These are phyloP conservation scores for Linepithema humile DNA, from an alignment of 1,140 invertebrate genomes.

Conservation along the genomic window DNA sequence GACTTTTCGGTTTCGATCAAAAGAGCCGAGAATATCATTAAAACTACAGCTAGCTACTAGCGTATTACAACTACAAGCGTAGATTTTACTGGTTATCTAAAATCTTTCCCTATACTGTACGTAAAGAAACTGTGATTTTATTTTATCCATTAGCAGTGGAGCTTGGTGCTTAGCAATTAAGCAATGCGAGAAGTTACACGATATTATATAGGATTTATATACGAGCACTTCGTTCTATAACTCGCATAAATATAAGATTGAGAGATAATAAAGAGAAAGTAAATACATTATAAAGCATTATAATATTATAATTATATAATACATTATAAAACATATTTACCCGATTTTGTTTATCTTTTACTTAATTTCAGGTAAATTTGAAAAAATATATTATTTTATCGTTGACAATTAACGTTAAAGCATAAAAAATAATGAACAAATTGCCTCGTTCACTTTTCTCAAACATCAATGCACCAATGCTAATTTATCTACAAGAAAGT, in stretches of 20 bases:
- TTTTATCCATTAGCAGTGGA: slow-evolving; percentile 31
- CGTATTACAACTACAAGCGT: background rate
- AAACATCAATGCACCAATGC: background rate
- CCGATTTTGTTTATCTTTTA: background rate
- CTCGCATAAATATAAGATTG: slow-evolving; percentile 8
- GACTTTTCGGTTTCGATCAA: background rate
- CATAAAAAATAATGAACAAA: background rate
- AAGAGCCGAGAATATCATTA: background rate
- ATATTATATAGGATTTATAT: slow-evolving; percentile 15
- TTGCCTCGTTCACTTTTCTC: background rate
- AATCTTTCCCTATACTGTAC: slow-evolving; percentile 4
- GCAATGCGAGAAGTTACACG: background rate
- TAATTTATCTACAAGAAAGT: background rate
- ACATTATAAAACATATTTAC: background rate
- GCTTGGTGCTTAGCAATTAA: slow-evolving; percentile 34
- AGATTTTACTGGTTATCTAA: slow-evolving; percentile 18
- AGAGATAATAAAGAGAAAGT: background rate
- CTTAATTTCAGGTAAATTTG: background rate
- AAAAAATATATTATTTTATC: background rate
- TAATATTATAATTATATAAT: too few species aligned
- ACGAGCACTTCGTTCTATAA: slow-evolving; percentile 8
- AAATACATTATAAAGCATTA: background rate
- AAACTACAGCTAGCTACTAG: background rate
- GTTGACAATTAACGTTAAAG: background rate
- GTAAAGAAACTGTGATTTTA: slow-evolving; percentile 50